Conservation (phyloP, 1,140 invertebrate genomes). For the Hestina assimilis region DNA sequence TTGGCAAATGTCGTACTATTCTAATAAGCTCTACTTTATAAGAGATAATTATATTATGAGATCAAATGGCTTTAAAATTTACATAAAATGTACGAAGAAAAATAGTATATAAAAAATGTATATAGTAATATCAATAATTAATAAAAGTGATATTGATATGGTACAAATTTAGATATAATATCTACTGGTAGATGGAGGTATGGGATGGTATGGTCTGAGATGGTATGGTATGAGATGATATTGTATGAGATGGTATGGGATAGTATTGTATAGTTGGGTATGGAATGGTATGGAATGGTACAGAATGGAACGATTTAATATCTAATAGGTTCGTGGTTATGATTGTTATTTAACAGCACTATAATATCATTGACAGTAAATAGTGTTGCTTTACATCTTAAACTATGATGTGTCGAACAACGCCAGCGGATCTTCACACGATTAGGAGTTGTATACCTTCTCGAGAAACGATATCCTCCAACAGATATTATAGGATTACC, state of each 20-base stretch:
- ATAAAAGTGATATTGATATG: too few species aligned
- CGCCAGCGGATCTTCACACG: constrained; percentile 30
- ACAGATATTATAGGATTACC: constrained; percentile 20
- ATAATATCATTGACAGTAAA: constrained; percentile 11
- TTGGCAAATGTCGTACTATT: neutral
- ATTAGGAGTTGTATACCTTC: neutral
- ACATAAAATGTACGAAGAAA: too few species aligned
- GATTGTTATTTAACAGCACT: constrained; percentile 1
- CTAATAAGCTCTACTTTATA: neutral
- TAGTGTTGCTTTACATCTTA: constrained; percentile 33
- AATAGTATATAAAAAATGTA: too few species aligned
- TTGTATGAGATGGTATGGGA: too few species aligned
- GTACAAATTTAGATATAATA: too few species aligned
- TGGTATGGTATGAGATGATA: too few species aligned
- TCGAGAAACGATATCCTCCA: constrained; percentile 16
- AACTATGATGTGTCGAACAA: constrained; percentile 39
- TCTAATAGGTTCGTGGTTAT: constrained; percentile 11
- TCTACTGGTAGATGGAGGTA: too few species aligned
- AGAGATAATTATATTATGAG: neutral
- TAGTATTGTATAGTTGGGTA: too few species aligned
- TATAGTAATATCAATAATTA: too few species aligned
- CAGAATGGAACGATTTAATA: neutral
- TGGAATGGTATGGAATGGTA: too few species aligned
- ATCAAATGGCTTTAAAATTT: neutral
- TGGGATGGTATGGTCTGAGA: too few species aligned